Evolutionary conservation across 2,113 vertebrate species (phyloP), one percentile per base, ranked within the genome.

Genomic region (Polypterus senegalus): DNA sequence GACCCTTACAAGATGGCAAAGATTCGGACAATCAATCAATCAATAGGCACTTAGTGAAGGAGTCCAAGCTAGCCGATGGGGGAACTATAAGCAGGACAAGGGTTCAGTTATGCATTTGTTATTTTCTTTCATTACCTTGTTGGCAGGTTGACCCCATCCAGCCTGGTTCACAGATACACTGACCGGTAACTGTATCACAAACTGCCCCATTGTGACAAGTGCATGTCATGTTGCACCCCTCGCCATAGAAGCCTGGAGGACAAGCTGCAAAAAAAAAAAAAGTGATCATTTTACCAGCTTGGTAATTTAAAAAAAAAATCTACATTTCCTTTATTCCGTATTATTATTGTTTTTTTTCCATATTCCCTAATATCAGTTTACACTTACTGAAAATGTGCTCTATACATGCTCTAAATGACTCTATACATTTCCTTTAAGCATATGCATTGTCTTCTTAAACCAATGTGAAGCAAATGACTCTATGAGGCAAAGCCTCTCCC

Each of bases 61-160:
- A 53, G 7, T 53, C 7, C n/a, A 4, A 10, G 43, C 3, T 46
- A 45, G 9, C 9, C 57, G 3, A 45, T 47, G 7, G 46, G 58
- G 27, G 27, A 27, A 27, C 27, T 2, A 27, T 27, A 27, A 27
- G 27, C 27, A 27, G 27, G 27, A 27, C 27, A 27, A 27, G 27
- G 27, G 27, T 27, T 27, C 27, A 27, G n/a, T n/a, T 27, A 27
- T 54, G n/a, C 9, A 54, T n/a, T 54, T n/a, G 9, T 54, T n/a
- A n/a, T 9, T 9, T 9, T 54, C 2, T 54, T 9, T 27, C 53
- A 66, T 81, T 77, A 97, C 93, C 84, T 72, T 90, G 77, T 68
- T 84, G 76, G 77, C 95, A 98, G 54, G 66, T 74, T 68, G 81
- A 65, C 54, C 93, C 95, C 0, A 8, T 91, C 93, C 93, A 97